Percentiles rank a stretch among this genome's conserved stretches.
phyloP scores from a whole-genome alignment of 2,888 invertebrate genomes.

The Pogonocherus hispidulus region DNA sequence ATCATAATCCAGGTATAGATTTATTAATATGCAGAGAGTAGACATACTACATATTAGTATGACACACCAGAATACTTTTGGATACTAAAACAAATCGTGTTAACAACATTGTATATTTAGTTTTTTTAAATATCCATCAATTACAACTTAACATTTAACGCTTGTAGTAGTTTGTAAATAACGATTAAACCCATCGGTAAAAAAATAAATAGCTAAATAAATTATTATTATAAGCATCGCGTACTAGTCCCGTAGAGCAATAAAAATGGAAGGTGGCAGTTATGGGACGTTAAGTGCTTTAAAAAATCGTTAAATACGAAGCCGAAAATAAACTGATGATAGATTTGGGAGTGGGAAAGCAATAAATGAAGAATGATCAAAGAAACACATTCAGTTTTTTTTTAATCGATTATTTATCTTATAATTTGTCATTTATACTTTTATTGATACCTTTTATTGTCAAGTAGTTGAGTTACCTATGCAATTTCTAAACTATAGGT shows the following conservation, averaged over 20 bases:
- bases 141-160: not conserved
- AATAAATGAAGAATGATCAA: not conserved
- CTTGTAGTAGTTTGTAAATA: not conserved
- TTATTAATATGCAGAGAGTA: no score
- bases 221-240: not conserved
- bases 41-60: no score
- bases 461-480: no score
- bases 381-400: not conserved
- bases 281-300: slow-evolving; percentile 1
- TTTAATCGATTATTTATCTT: no score
- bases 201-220: not conserved
- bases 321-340: slow-evolving; percentile 1
- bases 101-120: not conserved
- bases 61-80: no score
- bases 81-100: no score
- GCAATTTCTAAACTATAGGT: no score
- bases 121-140: not conserved
- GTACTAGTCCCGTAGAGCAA: not conserved
- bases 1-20: no score
- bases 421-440: no score
- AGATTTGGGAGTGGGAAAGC: not conserved
- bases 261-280: not conserved
- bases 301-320: not conserved
- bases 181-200: not conserved
- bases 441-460: no score